phyloP scores from a whole-genome alignment of 2,888 invertebrate species.

The Sepiola atlantica region DNA sequence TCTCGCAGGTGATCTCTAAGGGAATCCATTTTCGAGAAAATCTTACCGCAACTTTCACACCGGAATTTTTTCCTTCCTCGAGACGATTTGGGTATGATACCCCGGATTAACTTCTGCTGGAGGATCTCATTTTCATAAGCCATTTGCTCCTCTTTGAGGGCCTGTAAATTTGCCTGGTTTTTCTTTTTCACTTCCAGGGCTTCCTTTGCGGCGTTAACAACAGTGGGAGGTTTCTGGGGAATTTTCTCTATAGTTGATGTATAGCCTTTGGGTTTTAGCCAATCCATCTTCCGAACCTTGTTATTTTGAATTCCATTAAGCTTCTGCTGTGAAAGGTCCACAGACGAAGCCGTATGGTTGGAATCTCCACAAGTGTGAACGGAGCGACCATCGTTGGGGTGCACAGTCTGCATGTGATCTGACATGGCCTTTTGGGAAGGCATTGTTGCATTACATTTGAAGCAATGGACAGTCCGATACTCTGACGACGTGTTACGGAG shows the following conservation, averaged over 20 bases:
- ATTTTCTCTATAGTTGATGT: not conserved
- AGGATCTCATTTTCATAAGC: constrained; percentile 41
- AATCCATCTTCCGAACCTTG: constrained; percentile 33
- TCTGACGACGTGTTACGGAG: not conserved
- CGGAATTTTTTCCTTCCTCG: constrained; percentile 41
- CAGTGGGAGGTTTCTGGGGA: not conserved
- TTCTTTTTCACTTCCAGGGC: constrained; percentile 1
- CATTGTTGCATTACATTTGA: constrained; percentile 10
- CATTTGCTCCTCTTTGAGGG: constrained; percentile 37
- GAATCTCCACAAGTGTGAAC: not conserved
- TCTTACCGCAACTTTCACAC: constrained; percentile 40
- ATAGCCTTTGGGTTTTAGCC: constrained; percentile 21
- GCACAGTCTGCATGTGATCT: constrained; percentile 23
- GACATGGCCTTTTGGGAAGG: not conserved
- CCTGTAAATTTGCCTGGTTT: constrained; percentile 14
- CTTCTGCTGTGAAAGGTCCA: not conserved
- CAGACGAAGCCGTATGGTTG: not conserved
- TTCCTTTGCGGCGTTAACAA: not conserved
- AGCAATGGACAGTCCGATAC: not conserved
- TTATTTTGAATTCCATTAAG: not conserved
- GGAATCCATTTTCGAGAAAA: constrained; percentile 13
- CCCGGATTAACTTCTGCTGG: not conserved
- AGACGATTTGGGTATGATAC: constrained; percentile 37
- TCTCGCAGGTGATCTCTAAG: constrained; percentile 38
- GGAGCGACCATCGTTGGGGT: not conserved